Evolutionary conservation across 2,113 vertebrate species (phyloP), one percentile per base, ranked within the genome.

Genomic region (Stigmatopora argus): DNA sequence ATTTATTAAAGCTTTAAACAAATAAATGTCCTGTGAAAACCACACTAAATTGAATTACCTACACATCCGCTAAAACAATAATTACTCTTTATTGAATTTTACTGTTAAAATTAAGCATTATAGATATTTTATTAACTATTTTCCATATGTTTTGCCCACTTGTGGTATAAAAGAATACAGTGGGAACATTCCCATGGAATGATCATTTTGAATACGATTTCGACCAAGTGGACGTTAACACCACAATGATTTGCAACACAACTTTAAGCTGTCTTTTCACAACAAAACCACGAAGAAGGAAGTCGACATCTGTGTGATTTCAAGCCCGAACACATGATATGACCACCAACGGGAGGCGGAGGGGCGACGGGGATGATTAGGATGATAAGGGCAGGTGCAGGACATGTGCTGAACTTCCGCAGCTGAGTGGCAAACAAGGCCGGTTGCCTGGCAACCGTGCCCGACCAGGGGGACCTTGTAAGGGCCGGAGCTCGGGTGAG

Each of bases 401-500:
- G 75, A 69, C 71, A 64, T 60, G 66, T 62, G 60, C 66, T 75
- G 82, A 79, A 83, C 82, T 81, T 81, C 86, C 83, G 81, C 80
- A 79, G 83, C 83, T 86, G 81, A 80, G 83, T 66, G 62, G 77
- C 82, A 89, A 88, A 89, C 86, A 86, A 41, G 4, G 68, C 69
- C 0, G 64, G 85, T 85, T 73, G 74, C 88, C 65, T 35, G 44
- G 79, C 72, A 71, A 87, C 81, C 17, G 5, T 71, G 79, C 81
- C 70, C 69, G 63, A 52, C 45, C n/a, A 67, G 63, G 59, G 82
- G 79, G 83, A 79, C 88, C 88, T 85, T 89, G 83, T 89, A 89
- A 89, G 88, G 87, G 66, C 75, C 82, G 85, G 66, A 79, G 81
- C 72, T n/a, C 65, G 78, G 83, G 71, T 81, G 84, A 85, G 83